Conservation (phyloP, 2,888 invertebrate genomes). For the Ophioninae sp. region DNA sequence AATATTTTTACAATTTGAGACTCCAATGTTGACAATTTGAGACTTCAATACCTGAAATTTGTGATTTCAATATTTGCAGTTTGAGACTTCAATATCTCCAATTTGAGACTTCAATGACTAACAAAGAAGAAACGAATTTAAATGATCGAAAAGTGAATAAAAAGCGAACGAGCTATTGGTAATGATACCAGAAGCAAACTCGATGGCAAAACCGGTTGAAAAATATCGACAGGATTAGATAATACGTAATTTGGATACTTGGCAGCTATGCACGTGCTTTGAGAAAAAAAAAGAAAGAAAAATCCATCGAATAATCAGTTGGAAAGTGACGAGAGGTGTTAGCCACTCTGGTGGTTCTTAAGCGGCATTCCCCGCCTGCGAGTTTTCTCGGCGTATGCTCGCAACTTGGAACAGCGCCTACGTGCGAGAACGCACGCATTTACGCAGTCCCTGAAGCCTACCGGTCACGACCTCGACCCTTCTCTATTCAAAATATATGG, state of each 20-base stretch:
- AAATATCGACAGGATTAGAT: background rate
- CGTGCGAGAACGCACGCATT: conserved; percentile 57
- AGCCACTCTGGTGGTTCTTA: background rate
- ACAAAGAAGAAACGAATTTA: too few relatives aligned
- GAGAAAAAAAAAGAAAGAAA: background rate
- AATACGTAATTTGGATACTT: background rate
- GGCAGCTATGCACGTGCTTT: background rate
- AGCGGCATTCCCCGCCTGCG: background rate
- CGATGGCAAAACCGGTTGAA: too few relatives aligned
- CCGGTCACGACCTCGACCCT: conserved; percentile 45
- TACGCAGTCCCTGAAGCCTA: conserved; percentile 43
- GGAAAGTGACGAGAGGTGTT: background rate
- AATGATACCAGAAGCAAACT: too few relatives aligned
- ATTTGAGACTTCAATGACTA: too few relatives aligned
- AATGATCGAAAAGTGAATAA: too few relatives aligned
- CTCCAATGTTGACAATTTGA: too few relatives aligned
- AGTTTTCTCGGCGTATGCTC: background rate
- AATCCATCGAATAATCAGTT: background rate
- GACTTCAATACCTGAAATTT: too few relatives aligned
- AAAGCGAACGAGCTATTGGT: too few relatives aligned
- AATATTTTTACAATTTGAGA: too few relatives aligned
- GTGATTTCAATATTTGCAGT: too few relatives aligned
- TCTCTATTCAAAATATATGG: conserved; percentile 5
- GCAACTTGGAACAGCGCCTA: conserved; percentile 42
- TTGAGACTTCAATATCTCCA: too few relatives aligned